Evolutionary conservation across 2,797 vertebrate species (phyloP), one percentile per base, ranked within the genome.

Genomic region (Enteromius unitaeniatus): DNA sequence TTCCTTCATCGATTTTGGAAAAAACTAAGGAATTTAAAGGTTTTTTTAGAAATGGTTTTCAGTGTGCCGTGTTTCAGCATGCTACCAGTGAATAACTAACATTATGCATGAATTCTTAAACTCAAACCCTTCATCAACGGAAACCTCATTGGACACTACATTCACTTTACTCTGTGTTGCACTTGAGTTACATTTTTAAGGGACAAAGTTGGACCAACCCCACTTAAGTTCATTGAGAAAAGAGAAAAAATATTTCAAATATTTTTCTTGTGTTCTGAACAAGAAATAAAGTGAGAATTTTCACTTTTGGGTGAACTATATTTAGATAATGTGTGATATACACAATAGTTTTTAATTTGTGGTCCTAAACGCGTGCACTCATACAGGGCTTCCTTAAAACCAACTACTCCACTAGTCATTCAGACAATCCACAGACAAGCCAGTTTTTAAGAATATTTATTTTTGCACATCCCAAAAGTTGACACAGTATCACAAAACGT

Each of bases 381-480:
- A 78, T 42, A 28, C 55, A 11, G 19, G 15, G 34, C 37, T 62
- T 47, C n/a, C 31, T 40, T 62, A 47, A 28, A 3, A 28, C 76
- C 17, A 78, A 62, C 9, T 7, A 19, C 40, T 31, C 2, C 45
- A 78, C 4, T 7, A 28, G 40, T 78, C 37, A 78, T 64, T 64
- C 10, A 78, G 15, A 64, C 26, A 49, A 45, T 19, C 19, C 11
- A 4, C 19, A 13, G 19, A 49, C 19, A 65, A 34, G 26, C 49
- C 26, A 6, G 21, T 78, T n/a, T 42, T 65, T 78, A 64, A 65
- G 17, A 65, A 51, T 49, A 49, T 62, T 3, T 37, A 31, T 62
- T 79, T 67, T 37, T 79, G 26, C 60, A 79, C 42, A 67, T 65
- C 42, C 77, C 6, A 64, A n/a, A 65, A 4, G 13, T 76, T 37